Percentiles rank a stretch among this genome's conserved stretches.
These are phyloP conservation scores for Eurosta solidaginis DNA, from an alignment of 1,140 invertebrate genomes.

Conservation along the genomic window DNA sequence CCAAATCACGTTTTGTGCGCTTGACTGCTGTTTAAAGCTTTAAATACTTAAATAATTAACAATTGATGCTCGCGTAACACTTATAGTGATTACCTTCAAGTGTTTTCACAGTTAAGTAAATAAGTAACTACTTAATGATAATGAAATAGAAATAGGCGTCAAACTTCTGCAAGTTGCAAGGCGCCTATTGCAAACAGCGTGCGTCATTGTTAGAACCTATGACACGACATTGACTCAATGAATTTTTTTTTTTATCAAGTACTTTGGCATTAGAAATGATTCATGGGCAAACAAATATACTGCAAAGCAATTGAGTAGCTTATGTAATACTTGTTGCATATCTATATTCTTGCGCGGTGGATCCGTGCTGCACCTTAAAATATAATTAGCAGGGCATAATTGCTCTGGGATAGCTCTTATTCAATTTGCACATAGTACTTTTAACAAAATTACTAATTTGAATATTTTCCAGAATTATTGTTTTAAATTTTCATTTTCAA, in stretches of 20 bases:
- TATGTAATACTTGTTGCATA: not conserved
- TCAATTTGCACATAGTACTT: no score
- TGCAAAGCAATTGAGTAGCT: not conserved
- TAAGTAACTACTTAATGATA: not conserved
- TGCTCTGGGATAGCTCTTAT: no score
- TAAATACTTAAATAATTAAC: not conserved
- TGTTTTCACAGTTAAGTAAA: no score
- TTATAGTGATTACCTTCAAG: no score
- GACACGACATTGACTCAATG: not conserved
- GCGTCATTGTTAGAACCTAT: not conserved
- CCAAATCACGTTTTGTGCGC: not conserved
- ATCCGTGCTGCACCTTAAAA: no score
- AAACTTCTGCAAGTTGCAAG: not conserved
- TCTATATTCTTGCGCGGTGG: no score
- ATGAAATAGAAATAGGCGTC: not conserved
- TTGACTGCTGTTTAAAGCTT: not conserved
- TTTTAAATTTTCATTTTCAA: no score
- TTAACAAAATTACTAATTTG: no score
- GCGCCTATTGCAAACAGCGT: not conserved
- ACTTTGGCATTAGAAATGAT: not conserved
- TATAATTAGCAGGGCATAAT: no score
- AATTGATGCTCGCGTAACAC: no score
- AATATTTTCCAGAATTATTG: no score
- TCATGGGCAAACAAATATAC: not conserved
- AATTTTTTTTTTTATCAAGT: not conserved